phyloP scores from a whole-genome alignment of 2,888 invertebrate genomes.

The Hemicrepidius hirtus region DNA sequence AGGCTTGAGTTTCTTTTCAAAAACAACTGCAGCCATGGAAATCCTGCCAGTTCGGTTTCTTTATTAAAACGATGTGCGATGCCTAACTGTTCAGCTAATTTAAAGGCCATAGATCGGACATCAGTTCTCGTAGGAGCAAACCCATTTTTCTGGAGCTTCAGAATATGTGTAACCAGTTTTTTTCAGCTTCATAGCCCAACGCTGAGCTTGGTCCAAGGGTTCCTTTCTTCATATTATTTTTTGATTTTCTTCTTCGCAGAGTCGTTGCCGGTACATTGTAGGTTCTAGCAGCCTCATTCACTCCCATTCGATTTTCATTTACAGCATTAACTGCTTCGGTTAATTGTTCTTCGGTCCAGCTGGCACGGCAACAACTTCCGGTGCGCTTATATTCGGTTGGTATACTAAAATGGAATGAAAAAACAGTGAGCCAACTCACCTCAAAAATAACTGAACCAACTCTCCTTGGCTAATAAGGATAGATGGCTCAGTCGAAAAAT shows the following conservation, averaged over 20 bases:
- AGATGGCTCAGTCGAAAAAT: conserved; percentile 5
- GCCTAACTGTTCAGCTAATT: conserved; percentile 35
- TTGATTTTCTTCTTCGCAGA: conserved; percentile 27
- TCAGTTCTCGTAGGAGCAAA: conserved; percentile 53
- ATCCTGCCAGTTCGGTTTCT: conserved; percentile 48
- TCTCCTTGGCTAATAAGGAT: neutral
- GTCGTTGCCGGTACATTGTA: conserved; percentile 37
- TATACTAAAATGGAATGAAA: conserved; percentile 22
- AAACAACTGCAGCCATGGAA: conserved; percentile 59
- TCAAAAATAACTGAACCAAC: conserved; percentile 5
- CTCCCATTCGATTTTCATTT: conserved; percentile 23
- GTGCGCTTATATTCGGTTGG: conserved; percentile 17
- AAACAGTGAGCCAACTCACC: conserved; percentile 8
- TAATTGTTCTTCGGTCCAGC: conserved; percentile 12
- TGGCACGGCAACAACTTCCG: conserved; percentile 17
- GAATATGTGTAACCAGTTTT: no score
- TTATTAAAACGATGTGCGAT: conserved; percentile 46
- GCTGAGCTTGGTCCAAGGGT: conserved; percentile 3
- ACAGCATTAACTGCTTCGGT: conserved; percentile 27
- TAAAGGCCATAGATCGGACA: conserved; percentile 47
- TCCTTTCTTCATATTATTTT: conserved; percentile 17
- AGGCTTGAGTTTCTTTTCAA: conserved; percentile 55
- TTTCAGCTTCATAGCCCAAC: conserved; percentile 38
- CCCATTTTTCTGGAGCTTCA: neutral
- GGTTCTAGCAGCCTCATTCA: conserved; percentile 31